A percentile compares a stretch with the other conserved stretches of the same genome.
Evolutionary conservation across 2,888 invertebrate genomes (phyloP).

Genomic region (Mesorhabditis spiculigera): DNA sequence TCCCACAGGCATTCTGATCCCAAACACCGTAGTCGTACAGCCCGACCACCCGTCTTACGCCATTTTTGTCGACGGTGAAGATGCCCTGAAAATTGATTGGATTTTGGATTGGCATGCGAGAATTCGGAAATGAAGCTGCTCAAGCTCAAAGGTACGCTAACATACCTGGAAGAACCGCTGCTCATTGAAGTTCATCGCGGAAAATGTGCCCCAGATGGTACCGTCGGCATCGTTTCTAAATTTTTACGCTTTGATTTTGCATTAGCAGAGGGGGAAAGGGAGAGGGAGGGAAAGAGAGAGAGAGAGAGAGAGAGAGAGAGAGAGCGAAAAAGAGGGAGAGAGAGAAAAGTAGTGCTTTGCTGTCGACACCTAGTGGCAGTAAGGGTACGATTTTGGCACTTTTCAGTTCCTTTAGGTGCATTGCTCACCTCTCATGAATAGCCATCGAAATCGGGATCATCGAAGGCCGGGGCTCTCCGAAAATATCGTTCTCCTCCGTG

Average conservation of each 20-base stretch:
- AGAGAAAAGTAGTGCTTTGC: no score
- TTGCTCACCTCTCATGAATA: conserved; percentile 46
- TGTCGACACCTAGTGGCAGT: no score
- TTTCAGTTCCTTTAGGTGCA: no score
- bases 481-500: conserved; percentile 55
- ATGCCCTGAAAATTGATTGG: conserved; percentile 42
- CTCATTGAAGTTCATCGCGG: conserved; percentile 57
- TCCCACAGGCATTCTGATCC: conserved; percentile 53
- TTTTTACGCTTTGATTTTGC: neutral
- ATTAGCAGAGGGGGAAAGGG: no score
- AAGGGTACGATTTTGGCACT: no score
- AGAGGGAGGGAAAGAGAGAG: no score
- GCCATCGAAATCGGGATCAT: conserved; percentile 58
- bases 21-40: conserved; percentile 56
- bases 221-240: conserved; percentile 45
- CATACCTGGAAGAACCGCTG: conserved; percentile 54
- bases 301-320: no score
- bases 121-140: neutral
- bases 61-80: conserved; percentile 53
- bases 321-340: no score
- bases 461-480: conserved; percentile 46
- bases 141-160: neutral
- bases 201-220: conserved; percentile 56
- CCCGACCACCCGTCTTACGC: conserved; percentile 52
- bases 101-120: no score